Base-by-base conservation (phyloP, 2,888 invertebrate genomes). In the Drosophila borealis region DNA sequence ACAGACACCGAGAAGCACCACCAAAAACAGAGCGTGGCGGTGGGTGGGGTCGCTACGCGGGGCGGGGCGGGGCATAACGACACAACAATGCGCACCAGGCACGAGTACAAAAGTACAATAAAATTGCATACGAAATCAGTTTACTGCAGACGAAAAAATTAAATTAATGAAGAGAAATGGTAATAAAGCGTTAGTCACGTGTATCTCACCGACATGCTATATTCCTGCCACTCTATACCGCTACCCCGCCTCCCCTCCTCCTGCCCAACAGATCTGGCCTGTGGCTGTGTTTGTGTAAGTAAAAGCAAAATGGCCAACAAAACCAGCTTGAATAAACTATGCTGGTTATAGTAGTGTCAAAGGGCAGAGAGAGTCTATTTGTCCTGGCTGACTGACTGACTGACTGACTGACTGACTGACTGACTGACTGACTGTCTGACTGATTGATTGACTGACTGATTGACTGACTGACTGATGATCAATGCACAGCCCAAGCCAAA, bases 51-150 rank as follows among this genome's bases (percentile, higher is more conserved):
- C 13, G 39, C 34, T n/a, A 36, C 39, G 25, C 9, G 2, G 10
- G 44, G 49, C 17, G 1, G 19, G 25, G 2, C 54, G 65, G 41
- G 57, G 78, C 69, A 83, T 75, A 80, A 82, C 88, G 85, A 54
- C 85, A 85, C 88, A 88, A 83, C 86, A 88, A 83, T 74, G 86
- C 88, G 82, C 86, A 79, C 85, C 83, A 88, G 83, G 89, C 83
- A 84, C 87, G 83, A 88, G 87, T 85, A 80, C 88, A 86, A 78
- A 86, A 88, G 89, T 86, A 88, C 87, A 88, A 88, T 84, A 84
- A 84, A 84, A 88, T 87, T 87, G 84, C 89, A 88, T 89, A 84
- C 87, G 84, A 88, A 87, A 84, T 87, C 84, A 88, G 84, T 84
- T 84, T 88, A 87, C 89, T 84, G 84, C 84, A 84, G 84, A 84